These are phyloP conservation scores for Drosophila mojavensis DNA, from an alignment of 1,140 invertebrate genomes.

Conservation along the genomic window DNA sequence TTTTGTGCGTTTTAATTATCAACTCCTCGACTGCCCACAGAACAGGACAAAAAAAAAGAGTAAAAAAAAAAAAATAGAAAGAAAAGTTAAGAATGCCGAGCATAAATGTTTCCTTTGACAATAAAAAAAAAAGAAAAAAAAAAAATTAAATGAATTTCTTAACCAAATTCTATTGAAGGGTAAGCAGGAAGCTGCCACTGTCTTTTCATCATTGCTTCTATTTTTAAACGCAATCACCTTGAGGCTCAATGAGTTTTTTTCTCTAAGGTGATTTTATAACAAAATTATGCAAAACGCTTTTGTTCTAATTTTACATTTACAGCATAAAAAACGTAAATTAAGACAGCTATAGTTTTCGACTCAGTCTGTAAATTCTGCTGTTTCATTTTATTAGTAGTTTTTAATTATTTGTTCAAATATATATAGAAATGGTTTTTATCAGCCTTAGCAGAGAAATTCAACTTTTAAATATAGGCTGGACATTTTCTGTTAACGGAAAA, in stretches of 20 bases:
- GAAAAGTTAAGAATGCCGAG: constrained; percentile 13
- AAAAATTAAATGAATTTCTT: background rate
- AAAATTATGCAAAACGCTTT: background rate
- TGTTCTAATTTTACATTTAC: background rate
- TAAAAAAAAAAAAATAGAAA: background rate
- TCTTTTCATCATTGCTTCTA: background rate
- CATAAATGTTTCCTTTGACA: constrained; percentile 35
- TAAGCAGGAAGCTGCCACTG: background rate
- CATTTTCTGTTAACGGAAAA: no score
- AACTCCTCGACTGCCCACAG: constrained; percentile 30
- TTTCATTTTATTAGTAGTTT: no score
- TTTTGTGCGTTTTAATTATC: constrained; percentile 55
- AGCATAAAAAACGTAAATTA: no score
- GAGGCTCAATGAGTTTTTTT: background rate
- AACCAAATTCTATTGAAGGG: constrained; percentile 22
- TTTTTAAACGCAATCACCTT: constrained; percentile 2
- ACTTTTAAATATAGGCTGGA: no score
- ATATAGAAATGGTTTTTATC: background rate
- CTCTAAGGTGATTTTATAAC: background rate
- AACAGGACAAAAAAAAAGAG: constrained; percentile 2
- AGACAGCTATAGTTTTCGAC: no score
- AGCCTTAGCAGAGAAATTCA: no score
- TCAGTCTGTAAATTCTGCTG: no score
- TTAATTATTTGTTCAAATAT: no score
- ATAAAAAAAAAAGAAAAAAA: background rate